Conservation (phyloP, 1,140 invertebrate genomes). For the Sitobion miscanthi region DNA sequence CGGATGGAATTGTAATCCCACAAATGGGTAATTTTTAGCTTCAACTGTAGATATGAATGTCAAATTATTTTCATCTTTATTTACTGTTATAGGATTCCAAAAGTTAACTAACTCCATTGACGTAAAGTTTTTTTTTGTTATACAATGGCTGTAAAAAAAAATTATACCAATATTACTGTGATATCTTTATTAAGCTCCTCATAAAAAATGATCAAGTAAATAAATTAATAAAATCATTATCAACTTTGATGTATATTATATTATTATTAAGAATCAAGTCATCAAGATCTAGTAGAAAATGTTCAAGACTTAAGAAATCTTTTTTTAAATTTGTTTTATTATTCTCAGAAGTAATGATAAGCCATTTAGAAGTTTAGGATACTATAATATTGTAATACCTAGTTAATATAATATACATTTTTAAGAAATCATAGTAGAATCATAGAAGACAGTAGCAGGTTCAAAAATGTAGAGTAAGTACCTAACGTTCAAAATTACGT, state of each 20-base stretch:
- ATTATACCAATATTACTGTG: background rate
- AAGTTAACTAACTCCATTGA: background rate
- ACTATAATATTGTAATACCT: no score
- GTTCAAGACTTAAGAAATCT: background rate
- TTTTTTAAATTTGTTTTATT: background rate
- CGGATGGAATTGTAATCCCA: conserved; percentile 12
- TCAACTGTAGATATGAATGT: background rate
- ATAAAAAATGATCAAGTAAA: background rate
- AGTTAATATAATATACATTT: no score
- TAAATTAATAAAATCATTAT: background rate
- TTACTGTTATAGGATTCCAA: background rate
- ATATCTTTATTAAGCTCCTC: background rate
- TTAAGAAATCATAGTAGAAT: no score
- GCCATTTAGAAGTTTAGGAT: no score
- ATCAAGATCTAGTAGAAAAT: background rate
- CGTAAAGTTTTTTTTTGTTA: background rate
- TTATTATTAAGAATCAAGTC: background rate
- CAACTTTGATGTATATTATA: background rate
- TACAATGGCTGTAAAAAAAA: background rate
- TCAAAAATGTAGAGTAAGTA: no score
- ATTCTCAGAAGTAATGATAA: no score
- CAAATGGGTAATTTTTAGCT: background rate
- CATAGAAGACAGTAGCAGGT: no score
- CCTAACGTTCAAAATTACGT: no score
- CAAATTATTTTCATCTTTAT: background rate